phyloP scores from a whole-genome alignment of 2,113 vertebrate genomes.

The Microcebus griseorufus region DNA sequence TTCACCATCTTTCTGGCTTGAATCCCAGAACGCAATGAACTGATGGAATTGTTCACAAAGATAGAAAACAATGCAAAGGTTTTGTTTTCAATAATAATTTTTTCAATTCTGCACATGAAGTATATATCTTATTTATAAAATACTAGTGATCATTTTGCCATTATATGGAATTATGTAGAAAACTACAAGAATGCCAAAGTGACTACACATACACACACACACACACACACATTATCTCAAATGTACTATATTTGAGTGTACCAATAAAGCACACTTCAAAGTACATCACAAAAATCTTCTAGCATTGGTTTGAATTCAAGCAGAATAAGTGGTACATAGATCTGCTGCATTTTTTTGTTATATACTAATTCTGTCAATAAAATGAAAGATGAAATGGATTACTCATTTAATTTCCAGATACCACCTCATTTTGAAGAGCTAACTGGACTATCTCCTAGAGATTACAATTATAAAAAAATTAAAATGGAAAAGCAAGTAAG shows the following conservation, averaged over 20 bases:
- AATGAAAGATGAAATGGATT: background rate
- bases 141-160: background rate
- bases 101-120: background rate
- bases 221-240: background rate
- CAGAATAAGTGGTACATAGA: background rate
- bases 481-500: background rate
- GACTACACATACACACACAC: too few relatives aligned
- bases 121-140: background rate
- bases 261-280: background rate
- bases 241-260: background rate
- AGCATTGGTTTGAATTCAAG: background rate
- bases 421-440: background rate
- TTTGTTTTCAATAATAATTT: background rate
- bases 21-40: background rate
- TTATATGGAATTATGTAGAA: background rate
- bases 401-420: background rate
- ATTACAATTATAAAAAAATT: background rate
- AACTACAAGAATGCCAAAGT: background rate
- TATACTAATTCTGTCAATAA: background rate
- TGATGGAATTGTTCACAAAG: constrained; percentile 13
- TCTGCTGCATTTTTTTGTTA: background rate
- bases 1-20: background rate
- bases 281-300: background rate
- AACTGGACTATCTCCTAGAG: background rate
- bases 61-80: background rate